A percentile compares a stretch with the other conserved stretches of the same genome.
Conservation (phyloP, 2,797 vertebrate species). For the Lithobates sylvaticus region DNA sequence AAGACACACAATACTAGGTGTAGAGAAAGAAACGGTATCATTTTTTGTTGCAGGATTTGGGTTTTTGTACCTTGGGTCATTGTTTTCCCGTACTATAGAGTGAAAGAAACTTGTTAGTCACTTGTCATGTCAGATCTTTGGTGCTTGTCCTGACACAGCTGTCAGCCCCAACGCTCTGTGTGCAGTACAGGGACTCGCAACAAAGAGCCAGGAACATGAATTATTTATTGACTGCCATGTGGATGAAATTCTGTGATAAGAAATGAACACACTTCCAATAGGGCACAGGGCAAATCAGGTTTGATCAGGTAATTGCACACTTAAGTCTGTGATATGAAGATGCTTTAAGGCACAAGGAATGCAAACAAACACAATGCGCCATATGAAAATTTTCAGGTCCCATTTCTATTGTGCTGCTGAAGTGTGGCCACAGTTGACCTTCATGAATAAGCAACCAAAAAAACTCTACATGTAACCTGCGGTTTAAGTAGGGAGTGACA, state of each 20-base stretch:
- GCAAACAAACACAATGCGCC: too few species aligned
- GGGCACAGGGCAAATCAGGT: slow-evolving; percentile 70
- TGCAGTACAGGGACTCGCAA: slow-evolving; percentile 80
- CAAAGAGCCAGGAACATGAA: slow-evolving; percentile 78
- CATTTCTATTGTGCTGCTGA: background rate
- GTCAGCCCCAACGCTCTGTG: slow-evolving; percentile 77
- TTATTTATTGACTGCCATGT: slow-evolving; percentile 77
- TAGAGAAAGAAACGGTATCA: slow-evolving; percentile 77
- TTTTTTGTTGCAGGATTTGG: slow-evolving; percentile 62
- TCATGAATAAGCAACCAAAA: background rate
- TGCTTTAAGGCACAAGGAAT: background rate
- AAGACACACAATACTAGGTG: slow-evolving; percentile 74
- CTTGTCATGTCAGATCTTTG: slow-evolving; percentile 85
- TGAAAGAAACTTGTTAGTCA: slow-evolving; percentile 86
- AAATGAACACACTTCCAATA: slow-evolving; percentile 84
- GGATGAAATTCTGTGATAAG: slow-evolving; percentile 82
- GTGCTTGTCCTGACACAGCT: slow-evolving; percentile 81
- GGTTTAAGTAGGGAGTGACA: background rate
- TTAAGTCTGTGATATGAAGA: slow-evolving; percentile 17
- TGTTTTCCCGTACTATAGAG: slow-evolving; percentile 77
- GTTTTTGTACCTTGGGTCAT: slow-evolving; percentile 74
- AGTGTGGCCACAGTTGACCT: background rate
- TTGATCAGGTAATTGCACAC: slow-evolving; percentile 64
- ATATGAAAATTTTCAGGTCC: background rate
- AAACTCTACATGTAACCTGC: background rate